Evolutionary conservation across 2,888 invertebrate genomes (phyloP).

Genomic region (Drosophila rellima): DNA sequence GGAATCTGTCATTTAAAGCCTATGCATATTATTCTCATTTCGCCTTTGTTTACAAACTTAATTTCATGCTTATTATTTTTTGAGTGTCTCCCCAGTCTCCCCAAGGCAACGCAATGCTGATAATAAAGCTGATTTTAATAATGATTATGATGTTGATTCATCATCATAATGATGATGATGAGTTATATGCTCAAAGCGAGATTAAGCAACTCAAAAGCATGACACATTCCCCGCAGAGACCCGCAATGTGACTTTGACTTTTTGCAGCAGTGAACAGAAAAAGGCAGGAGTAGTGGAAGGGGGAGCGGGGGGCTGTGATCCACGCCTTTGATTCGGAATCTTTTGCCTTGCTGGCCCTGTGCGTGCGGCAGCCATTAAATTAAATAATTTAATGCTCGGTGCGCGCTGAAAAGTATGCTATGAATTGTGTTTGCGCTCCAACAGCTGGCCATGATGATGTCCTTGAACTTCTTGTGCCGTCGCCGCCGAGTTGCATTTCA

Average conservation of each 20-base stretch:
- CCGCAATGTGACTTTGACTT: constrained; percentile 53
- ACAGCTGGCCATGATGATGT: constrained; percentile 56
- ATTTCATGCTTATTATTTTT: constrained; percentile 69
- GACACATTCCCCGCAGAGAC: constrained; percentile 22
- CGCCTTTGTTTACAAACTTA: constrained; percentile 56
- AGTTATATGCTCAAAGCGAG: constrained; percentile 61
- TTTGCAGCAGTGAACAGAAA: constrained; percentile 30
- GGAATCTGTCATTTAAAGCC: constrained; percentile 40
- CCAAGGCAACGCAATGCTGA: constrained; percentile 15
- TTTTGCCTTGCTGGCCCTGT: constrained; percentile 34
- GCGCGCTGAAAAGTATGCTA: constrained; percentile 37
- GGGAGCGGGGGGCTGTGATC: background rate
- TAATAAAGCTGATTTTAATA: constrained; percentile 9
- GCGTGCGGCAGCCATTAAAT: constrained; percentile 62
- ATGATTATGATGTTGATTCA: constrained; percentile 2
- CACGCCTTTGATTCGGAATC: constrained; percentile 32
- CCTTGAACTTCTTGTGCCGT: constrained; percentile 61
- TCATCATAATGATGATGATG: constrained; percentile 48
- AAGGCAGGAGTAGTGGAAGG: background rate
- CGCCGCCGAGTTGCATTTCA: constrained; percentile 49
- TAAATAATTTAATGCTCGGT: constrained; percentile 70
- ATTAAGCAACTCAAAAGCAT: constrained; percentile 54
- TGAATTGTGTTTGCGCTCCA: constrained; percentile 32
- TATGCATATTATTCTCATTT: constrained; percentile 28
- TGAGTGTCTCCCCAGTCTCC: constrained; percentile 31